These are phyloP conservation scores for Diadophis punctatus DNA, from an alignment of 2,113 vertebrate genomes.

Conservation along the genomic window DNA sequence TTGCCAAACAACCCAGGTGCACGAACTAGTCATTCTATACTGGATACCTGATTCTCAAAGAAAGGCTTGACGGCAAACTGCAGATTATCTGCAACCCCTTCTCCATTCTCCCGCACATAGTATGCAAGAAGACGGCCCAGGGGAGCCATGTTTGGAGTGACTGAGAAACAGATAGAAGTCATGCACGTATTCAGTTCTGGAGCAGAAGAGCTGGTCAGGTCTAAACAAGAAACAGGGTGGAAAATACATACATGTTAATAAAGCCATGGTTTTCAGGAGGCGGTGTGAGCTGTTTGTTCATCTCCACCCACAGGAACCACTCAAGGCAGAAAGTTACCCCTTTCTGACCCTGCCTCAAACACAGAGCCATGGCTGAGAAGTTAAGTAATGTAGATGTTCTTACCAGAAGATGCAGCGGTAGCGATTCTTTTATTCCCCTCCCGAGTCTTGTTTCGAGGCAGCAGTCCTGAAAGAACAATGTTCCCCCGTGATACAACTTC, in stretches of 20 bases:
- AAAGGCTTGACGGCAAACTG: slow-evolving; percentile 75
- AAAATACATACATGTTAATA: not conserved
- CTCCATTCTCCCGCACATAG: slow-evolving; percentile 84
- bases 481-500: slow-evolving; percentile 87
- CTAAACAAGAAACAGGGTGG: slow-evolving; percentile 26
- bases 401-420: slow-evolving; percentile 59
- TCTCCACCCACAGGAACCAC: not conserved
- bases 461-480: slow-evolving; percentile 82
- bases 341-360: not conserved
- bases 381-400: slow-evolving; percentile 60
- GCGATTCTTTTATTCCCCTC: slow-evolving; percentile 73
- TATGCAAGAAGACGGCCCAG: slow-evolving; percentile 80
- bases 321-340: not conserved
- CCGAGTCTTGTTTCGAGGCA: slow-evolving; percentile 68
- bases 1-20: not conserved
- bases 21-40: fast-evolving
- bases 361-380: slow-evolving; percentile 66
- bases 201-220: slow-evolving; percentile 55
- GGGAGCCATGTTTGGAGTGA: slow-evolving; percentile 79
- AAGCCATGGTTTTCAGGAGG: not conserved
- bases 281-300: not conserved
- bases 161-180: slow-evolving; percentile 72
- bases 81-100: slow-evolving; percentile 87
- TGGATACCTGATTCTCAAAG: slow-evolving; percentile 84
- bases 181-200: slow-evolving; percentile 76